These are phyloP conservation scores for Chloroceryle amazona DNA, from an alignment of 2,797 vertebrate genomes.

Conservation along the genomic window DNA sequence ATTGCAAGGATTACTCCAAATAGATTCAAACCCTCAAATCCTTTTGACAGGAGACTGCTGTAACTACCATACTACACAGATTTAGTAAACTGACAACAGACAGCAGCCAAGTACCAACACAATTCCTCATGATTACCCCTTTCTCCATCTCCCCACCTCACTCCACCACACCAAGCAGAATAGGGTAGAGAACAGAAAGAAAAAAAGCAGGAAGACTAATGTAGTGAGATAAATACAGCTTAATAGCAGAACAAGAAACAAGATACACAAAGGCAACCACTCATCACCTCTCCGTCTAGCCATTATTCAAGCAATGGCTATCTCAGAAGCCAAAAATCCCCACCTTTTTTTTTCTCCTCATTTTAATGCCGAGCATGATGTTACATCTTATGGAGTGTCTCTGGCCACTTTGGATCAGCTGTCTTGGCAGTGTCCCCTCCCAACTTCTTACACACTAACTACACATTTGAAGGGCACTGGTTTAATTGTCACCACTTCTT, in stretches of 20 bases:
- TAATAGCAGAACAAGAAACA: neutral
- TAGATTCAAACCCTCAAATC: neutral
- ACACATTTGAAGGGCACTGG: neutral
- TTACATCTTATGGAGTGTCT: neutral
- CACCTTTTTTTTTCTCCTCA: neutral
- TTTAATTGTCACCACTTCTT: neutral
- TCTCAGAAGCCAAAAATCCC: neutral
- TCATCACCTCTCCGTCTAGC: neutral
- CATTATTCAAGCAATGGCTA: neutral
- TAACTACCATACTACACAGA: neutral
- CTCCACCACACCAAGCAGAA: neutral
- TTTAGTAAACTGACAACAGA: neutral
- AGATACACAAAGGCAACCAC: neutral
- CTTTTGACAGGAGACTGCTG: neutral
- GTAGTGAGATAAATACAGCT: neutral
- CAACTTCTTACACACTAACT: too few species aligned
- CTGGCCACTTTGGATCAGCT: too few species aligned
- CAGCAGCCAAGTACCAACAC: neutral
- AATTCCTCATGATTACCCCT: neutral
- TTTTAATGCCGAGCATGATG: too few species aligned
- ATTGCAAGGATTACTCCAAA: neutral
- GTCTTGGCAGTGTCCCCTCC: neutral
- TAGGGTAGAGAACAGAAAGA: neutral
- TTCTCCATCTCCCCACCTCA: too few species aligned
- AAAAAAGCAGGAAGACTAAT: neutral